phyloP scores from a whole-genome alignment of 2,797 vertebrate species.

The Onychomys leucogaster region DNA sequence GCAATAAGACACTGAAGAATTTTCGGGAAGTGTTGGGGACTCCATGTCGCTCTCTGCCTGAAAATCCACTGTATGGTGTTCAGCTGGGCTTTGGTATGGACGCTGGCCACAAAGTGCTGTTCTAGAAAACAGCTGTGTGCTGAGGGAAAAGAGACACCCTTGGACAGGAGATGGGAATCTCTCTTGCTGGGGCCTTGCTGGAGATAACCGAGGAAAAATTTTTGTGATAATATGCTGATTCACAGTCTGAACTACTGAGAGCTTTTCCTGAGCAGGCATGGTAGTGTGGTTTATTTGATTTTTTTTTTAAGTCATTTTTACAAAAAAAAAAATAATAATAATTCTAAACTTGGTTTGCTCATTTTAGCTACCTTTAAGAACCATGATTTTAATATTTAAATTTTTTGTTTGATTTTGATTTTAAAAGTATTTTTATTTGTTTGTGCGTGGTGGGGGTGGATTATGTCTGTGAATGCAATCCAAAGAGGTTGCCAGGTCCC shows the following conservation, averaged over 20 bases:
- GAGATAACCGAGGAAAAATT: background rate
- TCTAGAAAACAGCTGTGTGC: background rate
- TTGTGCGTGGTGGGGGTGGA: too few relatives aligned
- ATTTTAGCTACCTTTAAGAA: background rate
- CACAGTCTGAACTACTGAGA: slow-evolving; percentile 17
- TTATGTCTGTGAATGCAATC: background rate
- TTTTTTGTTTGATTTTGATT: background rate
- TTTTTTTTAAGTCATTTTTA: background rate
- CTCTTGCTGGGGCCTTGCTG: background rate
- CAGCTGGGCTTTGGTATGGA: background rate
- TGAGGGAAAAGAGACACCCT: background rate
- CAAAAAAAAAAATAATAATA: slow-evolving; percentile 16
- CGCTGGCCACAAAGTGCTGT: background rate
- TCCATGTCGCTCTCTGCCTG: slow-evolving; percentile 72
- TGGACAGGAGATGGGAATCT: background rate
- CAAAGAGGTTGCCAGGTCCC: background rate
- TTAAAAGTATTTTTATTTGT: background rate
- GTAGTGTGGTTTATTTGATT: background rate
- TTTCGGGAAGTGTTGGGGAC: slow-evolving; percentile 84
- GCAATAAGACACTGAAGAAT: slow-evolving; percentile 92
- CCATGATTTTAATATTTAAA: background rate
- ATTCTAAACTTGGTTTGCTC: background rate
- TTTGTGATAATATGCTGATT: background rate
- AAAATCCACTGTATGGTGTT: slow-evolving; percentile 57
- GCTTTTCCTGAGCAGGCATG: background rate